Conservation (phyloP, 1,140 invertebrate genomes). For the Caerostris darwini region DNA sequence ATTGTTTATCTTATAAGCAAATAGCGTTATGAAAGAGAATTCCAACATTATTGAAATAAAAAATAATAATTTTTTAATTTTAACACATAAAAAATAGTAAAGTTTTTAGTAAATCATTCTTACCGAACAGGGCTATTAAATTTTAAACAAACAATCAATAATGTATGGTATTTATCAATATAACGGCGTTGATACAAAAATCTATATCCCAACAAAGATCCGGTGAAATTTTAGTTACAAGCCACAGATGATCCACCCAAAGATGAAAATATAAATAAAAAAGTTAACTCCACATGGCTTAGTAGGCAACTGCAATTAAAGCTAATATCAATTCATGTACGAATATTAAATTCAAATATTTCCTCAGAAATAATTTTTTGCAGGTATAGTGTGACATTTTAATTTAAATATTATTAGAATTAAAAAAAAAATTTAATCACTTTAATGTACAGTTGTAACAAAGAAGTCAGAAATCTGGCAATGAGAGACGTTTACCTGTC, state of each 20-base stretch:
- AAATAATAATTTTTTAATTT: background rate
- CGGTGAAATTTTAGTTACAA: slow-evolving; percentile 63
- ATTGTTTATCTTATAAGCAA: slow-evolving; percentile 32
- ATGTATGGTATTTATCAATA: background rate
- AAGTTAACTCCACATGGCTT: background rate
- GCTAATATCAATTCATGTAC: too few relatives aligned
- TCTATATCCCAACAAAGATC: slow-evolving; percentile 68
- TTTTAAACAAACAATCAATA: background rate
- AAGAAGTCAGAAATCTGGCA: background rate
- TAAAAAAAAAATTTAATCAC: too few relatives aligned
- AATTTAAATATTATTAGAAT: too few relatives aligned
- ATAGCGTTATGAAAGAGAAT: background rate
- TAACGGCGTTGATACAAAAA: background rate
- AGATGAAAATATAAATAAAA: slow-evolving; percentile 25
- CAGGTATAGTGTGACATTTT: too few relatives aligned
- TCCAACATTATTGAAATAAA: background rate
- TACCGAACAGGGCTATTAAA: slow-evolving; percentile 22
- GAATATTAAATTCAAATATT: too few relatives aligned
- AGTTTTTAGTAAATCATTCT: background rate
- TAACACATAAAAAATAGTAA: background rate
- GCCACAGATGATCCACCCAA: slow-evolving; percentile 69
- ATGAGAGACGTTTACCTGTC: background rate
- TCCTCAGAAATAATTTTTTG: too few relatives aligned
- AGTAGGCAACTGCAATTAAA: background rate
- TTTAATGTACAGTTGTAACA: too few relatives aligned